Evolutionary conservation across 1,140 invertebrate genomes (phyloP), one percentile per base, ranked within the genome.

Genomic region (Alviniconcha marisindica): DNA sequence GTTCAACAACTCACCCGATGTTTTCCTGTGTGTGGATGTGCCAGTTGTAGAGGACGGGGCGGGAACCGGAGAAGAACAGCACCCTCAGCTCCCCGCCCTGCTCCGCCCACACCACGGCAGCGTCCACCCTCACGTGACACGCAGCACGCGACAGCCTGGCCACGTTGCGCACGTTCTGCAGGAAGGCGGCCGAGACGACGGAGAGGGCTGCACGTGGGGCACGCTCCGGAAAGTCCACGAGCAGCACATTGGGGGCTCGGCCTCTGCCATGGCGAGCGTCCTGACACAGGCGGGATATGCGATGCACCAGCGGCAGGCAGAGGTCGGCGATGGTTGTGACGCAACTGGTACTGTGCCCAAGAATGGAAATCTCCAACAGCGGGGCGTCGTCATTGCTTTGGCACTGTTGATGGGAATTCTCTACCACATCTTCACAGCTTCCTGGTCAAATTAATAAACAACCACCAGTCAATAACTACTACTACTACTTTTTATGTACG

Each of bases 191-290:
- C 40, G 38, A 80, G n/a, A n/a, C 60, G 31, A 80, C 78, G 0
- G 60, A 80, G 14, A 44, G 38, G 1, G 56, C 56, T 1, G 31
- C 1, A 28, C 14, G 56, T 21, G 77, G 2, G 14, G 28, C 56
- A 3, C n/a, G 18, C 40, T 80, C 78, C 5, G 78, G 78, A 14
- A 33, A 80, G 28, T 80, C 78, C n/a, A 80, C 78, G 14, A 80
- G 78, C 56, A 80, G 56, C 44, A 80, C 78, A 28, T 80, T 80
- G 56, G 78, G 56, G 0, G 78, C 78, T 44, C 54, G 66, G 56
- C 42, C 42, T 24, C n/a, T 3, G 12, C 2, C 15, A n/a, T 80
- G 78, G 3, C 78, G 33, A 24, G 21, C 21, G 1, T 42, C n/a
- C 28, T 42, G 51, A 36, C 78, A 80, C 1, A 24, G 18, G 15